Percentiles rank a stretch among this genome's conserved stretches.
Evolutionary conservation across 2,888 invertebrate genomes (phyloP).

Genomic region (Euzophera pinguis): DNA sequence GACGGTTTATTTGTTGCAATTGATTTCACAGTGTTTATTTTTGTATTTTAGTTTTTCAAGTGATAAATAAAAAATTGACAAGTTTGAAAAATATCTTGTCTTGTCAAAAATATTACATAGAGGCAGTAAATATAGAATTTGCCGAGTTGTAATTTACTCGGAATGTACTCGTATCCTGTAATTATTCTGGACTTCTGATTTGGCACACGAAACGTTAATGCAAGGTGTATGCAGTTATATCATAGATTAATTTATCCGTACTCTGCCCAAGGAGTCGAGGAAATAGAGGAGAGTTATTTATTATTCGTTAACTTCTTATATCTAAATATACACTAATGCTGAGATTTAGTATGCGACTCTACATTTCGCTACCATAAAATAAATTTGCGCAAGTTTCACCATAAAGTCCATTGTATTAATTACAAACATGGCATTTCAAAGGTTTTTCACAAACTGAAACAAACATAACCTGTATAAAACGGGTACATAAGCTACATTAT

Average conservation of each 20-base stretch:
- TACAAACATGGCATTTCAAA: neutral
- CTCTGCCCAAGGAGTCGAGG: too few species aligned
- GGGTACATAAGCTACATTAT: neutral
- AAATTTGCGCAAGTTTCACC: neutral
- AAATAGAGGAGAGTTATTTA: too few species aligned
- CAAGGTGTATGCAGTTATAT: neutral
- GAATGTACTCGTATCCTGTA: neutral
- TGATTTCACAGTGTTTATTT: slow-evolving; percentile 1
- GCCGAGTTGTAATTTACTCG: neutral
- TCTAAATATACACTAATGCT: too few species aligned
- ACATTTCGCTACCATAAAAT: too few species aligned
- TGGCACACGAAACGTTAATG: slow-evolving; percentile 1
- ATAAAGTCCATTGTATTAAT: neutral
- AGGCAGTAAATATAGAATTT: neutral
- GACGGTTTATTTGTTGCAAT: slow-evolving; percentile 3
- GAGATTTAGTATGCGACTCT: too few species aligned
- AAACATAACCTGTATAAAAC: neutral
- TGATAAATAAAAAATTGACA: too few species aligned
- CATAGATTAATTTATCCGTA: too few species aligned
- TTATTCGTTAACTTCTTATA: too few species aligned
- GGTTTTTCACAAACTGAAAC: neutral
- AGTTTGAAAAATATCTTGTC: too few species aligned
- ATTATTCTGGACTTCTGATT: slow-evolving; percentile 7
- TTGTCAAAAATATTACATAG: too few species aligned
- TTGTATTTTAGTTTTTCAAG: too few species aligned